These are phyloP conservation scores for Sardina pilchardus DNA, from an alignment of 2,113 vertebrate species.

Conservation along the genomic window DNA sequence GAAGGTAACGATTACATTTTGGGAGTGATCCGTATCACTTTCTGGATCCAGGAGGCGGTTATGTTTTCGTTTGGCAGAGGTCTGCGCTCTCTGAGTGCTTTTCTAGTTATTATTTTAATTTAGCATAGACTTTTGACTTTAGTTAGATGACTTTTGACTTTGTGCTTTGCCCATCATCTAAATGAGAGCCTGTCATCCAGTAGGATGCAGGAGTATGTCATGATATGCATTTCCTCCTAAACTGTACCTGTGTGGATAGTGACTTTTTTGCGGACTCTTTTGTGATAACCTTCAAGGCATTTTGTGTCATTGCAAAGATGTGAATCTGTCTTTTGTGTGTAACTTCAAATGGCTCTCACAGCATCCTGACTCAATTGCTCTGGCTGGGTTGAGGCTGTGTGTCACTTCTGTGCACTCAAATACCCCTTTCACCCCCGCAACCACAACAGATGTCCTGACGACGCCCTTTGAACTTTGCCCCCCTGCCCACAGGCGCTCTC, in stretches of 20 bases:
- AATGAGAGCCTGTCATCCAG: not conserved
- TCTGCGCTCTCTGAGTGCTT: too few relatives aligned
- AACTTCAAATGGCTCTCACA: not conserved
- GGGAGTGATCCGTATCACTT: too few relatives aligned
- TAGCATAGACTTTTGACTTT: too few relatives aligned
- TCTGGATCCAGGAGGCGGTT: too few relatives aligned
- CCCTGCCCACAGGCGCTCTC: conserved; percentile 65
- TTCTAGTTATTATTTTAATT: too few relatives aligned
- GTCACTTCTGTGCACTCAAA: not conserved
- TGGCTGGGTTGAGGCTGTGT: not conserved
- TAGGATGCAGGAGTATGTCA: not conserved
- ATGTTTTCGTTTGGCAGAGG: too few relatives aligned
- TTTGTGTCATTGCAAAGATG: not conserved
- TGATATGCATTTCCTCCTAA: not conserved
- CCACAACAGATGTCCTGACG: not conserved
- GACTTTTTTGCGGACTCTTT: not conserved
- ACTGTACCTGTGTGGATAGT: not conserved
- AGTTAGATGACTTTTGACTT: too few relatives aligned
- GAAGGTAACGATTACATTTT: too few relatives aligned
- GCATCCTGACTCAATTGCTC: not conserved
- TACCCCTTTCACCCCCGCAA: not conserved
- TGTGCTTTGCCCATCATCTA: too few relatives aligned
- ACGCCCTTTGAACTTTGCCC: conserved; percentile 54
- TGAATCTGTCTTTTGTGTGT: not conserved
- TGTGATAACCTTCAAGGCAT: not conserved